Evolutionary conservation across 2,888 invertebrate genomes (phyloP).

Genomic region (Limnephilus auricula): DNA sequence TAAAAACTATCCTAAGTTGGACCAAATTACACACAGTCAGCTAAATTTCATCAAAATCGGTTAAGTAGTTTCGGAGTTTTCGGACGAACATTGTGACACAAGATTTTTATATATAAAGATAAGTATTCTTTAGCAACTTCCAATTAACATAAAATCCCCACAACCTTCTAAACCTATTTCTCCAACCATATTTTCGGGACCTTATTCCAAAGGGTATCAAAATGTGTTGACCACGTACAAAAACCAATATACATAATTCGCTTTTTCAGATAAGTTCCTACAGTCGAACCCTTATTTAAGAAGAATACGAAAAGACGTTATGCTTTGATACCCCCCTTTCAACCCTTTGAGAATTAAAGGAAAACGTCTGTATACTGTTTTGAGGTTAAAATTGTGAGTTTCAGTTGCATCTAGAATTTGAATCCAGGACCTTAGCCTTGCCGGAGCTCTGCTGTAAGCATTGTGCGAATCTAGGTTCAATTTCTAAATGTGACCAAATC

Average conservation of each 20-base stretch:
- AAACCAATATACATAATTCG: background rate
- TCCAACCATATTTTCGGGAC: background rate
- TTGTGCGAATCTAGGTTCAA: no score
- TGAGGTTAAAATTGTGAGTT: no score
- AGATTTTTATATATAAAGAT: no score
- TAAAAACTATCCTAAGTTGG: no score
- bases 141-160: background rate
- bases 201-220: background rate
- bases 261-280: background rate
- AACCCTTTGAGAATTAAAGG: background rate
- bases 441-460: no score
- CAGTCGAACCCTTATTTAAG: background rate
- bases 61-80: no score
- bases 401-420: no score
- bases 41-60: no score
- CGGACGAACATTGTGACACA: no score
- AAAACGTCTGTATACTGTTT: background rate
- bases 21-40: no score
- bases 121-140: background rate
- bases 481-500: no score
- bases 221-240: slow-evolving; percentile 10
- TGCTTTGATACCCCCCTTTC: background rate
- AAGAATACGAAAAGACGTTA: background rate
- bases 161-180: background rate
- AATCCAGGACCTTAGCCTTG: no score